These are phyloP conservation scores for Caenorhabditis zanzibari DNA, from an alignment of 2,888 invertebrate species.

Conservation along the genomic window DNA sequence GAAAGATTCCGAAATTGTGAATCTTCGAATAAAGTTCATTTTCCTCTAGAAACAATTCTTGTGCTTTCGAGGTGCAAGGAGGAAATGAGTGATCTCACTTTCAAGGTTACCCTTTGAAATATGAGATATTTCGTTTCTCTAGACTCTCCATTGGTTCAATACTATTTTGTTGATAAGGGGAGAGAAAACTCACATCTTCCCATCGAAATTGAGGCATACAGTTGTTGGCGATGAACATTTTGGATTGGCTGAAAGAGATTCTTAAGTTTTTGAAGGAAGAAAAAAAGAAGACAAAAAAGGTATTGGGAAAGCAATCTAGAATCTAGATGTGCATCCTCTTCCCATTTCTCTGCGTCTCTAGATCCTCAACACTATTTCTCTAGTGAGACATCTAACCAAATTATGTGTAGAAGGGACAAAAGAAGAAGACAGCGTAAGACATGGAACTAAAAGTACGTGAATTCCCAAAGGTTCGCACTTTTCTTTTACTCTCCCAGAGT, in stretches of 20 bases:
- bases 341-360: slow-evolving; percentile 37
- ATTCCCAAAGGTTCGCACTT: neutral
- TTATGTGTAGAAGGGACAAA: slow-evolving; percentile 35
- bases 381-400: slow-evolving; percentile 46
- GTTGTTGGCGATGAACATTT: slow-evolving; percentile 65
- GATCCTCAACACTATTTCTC: slow-evolving; percentile 17
- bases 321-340: slow-evolving; percentile 14
- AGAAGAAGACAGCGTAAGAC: neutral
- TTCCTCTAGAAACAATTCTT: neutral
- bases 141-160: neutral
- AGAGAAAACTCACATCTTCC: slow-evolving; percentile 59
- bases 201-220: slow-evolving; percentile 63
- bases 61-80: slow-evolving; percentile 8
- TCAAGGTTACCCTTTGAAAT: slow-evolving; percentile 9
- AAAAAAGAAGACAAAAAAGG: slow-evolving; percentile 23
- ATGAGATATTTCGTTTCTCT: slow-evolving; percentile 12
- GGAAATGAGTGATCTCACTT: slow-evolving; percentile 1
- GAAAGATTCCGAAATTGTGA: slow-evolving; percentile 56
- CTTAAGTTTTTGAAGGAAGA: slow-evolving; percentile 8
- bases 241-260: neutral
- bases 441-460: slow-evolving; percentile 30
- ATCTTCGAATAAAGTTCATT: slow-evolving; percentile 57
- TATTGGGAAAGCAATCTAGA: slow-evolving; percentile 46
- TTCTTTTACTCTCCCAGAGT: neutral
- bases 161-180: slow-evolving; percentile 2